phyloP scores from a whole-genome alignment of 2,797 vertebrate genomes.

The Dromococcyx pavoninus region DNA sequence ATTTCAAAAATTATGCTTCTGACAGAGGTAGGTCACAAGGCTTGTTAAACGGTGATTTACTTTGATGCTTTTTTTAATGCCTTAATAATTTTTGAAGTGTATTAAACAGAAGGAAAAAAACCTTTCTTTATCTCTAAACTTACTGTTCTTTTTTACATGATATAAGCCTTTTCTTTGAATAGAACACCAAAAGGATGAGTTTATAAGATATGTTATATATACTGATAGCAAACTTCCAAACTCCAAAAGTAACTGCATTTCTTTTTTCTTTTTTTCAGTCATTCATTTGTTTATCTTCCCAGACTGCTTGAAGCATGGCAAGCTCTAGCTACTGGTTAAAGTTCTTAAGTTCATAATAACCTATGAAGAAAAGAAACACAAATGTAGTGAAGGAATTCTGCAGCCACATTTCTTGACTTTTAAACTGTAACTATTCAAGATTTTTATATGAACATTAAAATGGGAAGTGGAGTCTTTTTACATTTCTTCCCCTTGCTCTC shows the following conservation, averaged over 20 bases:
- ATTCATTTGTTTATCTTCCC: not conserved
- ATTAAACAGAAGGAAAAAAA: not conserved
- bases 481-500: fast-evolving
- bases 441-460: not conserved
- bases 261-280: too few species aligned
- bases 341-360: not conserved
- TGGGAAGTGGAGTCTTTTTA: not conserved
- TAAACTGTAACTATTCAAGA: not conserved
- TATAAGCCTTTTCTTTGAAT: not conserved
- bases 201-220: not conserved
- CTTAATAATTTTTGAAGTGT: not conserved
- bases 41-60: not conserved
- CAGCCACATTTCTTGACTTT: not conserved
- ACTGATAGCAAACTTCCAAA: not conserved
- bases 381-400: not conserved
- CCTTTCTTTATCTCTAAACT: not conserved
- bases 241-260: not conserved
- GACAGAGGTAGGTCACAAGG: not conserved
- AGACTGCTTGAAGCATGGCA: not conserved
- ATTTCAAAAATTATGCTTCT: not conserved
- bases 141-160: not conserved
- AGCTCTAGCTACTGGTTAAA: not conserved
- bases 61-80: not conserved
- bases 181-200: not conserved
- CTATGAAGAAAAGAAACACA: not conserved